Conservation (phyloP, 2,888 invertebrate genomes). For the Euplagia quadripunctaria region DNA sequence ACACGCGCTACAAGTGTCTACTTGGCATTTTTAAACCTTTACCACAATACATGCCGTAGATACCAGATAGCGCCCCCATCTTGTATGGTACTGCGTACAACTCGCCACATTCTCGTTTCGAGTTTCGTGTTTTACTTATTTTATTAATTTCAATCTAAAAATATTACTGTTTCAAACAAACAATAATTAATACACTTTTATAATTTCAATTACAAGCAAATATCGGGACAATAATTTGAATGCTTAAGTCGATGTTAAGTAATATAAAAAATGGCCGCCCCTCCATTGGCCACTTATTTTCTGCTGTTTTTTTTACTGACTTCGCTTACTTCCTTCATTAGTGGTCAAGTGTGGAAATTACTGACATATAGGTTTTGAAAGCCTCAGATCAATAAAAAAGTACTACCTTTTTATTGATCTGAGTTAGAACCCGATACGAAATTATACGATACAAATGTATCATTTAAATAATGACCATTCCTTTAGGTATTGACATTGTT, state of each 20-base stretch:
- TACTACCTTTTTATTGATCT: no score
- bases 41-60: conserved; percentile 52
- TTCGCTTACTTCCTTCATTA: not conserved
- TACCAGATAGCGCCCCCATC: conserved; percentile 81
- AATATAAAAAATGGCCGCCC: not conserved
- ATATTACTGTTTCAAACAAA: no score
- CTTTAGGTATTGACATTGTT: not conserved
- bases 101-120: conserved; percentile 46
- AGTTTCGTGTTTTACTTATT: not conserved
- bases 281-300: not conserved
- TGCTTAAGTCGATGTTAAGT: not conserved
- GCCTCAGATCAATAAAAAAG: no score
- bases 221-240: not conserved
- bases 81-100: conserved; percentile 42
- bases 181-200: not conserved
- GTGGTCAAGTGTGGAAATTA: not conserved
- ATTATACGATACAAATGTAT: no score
- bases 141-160: not conserved
- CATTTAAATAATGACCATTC: not conserved
- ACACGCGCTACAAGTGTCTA: conserved; percentile 69
- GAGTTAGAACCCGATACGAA: no score
- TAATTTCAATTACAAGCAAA: not conserved
- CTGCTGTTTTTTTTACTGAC: not conserved
- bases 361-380: not conserved
- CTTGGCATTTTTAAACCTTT: conserved; percentile 61